A percentile compares a stretch with the other conserved stretches of the same genome.
Conservation (phyloP, 2,113 vertebrate genomes). For the Tragulus kanchil region DNA sequence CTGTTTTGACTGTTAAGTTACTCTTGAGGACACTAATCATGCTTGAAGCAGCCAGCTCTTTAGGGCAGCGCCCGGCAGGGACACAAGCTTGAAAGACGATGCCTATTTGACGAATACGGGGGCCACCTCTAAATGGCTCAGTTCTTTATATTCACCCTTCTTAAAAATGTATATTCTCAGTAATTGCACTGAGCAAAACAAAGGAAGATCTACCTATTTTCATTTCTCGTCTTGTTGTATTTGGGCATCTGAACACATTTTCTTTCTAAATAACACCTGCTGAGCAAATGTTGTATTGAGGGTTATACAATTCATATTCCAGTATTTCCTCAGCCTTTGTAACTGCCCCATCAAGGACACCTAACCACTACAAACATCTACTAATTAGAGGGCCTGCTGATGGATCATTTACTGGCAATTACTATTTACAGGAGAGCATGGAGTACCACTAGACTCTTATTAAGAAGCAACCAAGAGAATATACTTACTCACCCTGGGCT, state of each 20-base stretch:
- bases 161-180: neutral
- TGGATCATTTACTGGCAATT: neutral
- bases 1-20: slow-evolving; percentile 20
- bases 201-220: slow-evolving; percentile 2
- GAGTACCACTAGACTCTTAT: neutral
- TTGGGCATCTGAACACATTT: neutral
- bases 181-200: neutral
- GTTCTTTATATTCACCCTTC: neutral
- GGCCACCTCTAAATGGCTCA: neutral
- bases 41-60: neutral
- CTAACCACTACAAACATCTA: slow-evolving; percentile 24
- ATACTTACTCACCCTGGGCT: neutral
- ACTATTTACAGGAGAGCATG: neutral
- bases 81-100: neutral
- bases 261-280: neutral
- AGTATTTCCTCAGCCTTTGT: neutral
- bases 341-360: neutral
- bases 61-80: no score
- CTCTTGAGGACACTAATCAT: neutral
- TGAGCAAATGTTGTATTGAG: slow-evolving; percentile 1
- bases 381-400: neutral
- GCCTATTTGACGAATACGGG: neutral
- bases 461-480: neutral
- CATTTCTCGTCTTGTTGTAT: neutral
- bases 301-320: neutral